Evolutionary conservation across 1,140 invertebrate genomes (phyloP).

Genomic region (Drosophila melanogaster): DNA sequence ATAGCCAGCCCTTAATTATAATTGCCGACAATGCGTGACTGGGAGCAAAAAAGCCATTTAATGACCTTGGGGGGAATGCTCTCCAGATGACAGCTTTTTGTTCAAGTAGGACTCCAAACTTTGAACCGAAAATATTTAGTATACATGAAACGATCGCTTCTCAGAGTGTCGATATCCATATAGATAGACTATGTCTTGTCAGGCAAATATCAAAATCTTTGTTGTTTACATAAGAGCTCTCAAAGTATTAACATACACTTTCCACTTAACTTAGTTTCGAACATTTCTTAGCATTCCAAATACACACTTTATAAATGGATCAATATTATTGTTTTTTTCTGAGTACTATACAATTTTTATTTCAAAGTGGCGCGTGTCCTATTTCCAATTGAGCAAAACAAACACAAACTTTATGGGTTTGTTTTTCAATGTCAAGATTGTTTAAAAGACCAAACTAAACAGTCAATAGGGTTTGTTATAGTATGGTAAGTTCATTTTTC

Average conservation of each 20-base stretch:
- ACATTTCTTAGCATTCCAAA: no score
- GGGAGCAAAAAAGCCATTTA: conserved; percentile 1
- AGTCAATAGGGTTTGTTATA: background rate
- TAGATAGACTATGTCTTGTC: background rate
- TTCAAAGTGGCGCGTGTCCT: no score
- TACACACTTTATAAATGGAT: no score
- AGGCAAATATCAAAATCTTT: background rate
- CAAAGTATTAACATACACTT: background rate
- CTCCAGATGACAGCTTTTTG: conserved; percentile 8
- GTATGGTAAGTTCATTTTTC: background rate
- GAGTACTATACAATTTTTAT: no score
- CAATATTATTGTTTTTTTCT: no score
- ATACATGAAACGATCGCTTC: background rate
- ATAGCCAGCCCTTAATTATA: conserved; percentile 30
- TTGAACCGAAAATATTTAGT: background rate
- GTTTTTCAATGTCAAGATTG: no score
- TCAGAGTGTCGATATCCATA: conserved; percentile 4
- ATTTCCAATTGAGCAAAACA: no score
- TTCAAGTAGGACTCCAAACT: conserved; percentile 6
- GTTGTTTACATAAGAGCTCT: background rate
- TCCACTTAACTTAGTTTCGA: background rate
- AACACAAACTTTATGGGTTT: no score
- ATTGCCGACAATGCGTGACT: conserved; percentile 35
- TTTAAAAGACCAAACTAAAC: no score
- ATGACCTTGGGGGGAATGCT: conserved; percentile 15